A percentile compares a stretch with the other conserved stretches of the same genome.
Conservation (phyloP, 2,888 invertebrate genomes). For the Psylliodes chrysocephalus region DNA sequence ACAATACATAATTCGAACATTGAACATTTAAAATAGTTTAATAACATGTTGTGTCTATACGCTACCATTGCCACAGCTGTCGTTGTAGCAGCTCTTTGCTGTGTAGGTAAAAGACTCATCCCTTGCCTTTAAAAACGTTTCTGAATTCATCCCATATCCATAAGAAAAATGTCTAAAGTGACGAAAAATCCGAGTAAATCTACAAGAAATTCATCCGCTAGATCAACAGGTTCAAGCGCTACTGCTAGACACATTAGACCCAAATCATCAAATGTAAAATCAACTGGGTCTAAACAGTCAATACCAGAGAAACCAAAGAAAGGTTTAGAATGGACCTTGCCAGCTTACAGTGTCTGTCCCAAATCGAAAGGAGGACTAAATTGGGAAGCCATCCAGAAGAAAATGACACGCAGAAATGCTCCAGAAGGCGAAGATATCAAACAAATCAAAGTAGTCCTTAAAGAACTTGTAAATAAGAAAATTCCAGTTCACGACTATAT, state of each 20-base stretch:
- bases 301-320: slow-evolving; percentile 30
- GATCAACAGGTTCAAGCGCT: neutral
- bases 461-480: slow-evolving; percentile 45
- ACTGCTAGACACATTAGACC: neutral
- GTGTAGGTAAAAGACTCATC: slow-evolving; percentile 44
- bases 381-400: slow-evolving; percentile 53
- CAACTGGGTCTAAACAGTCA: neutral
- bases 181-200: neutral
- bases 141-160: too few relatives aligned
- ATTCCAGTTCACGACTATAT: slow-evolving; percentile 60
- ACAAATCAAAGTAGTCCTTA: slow-evolving; percentile 52
- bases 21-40: neutral
- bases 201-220: too few relatives aligned
- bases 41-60: slow-evolving; percentile 41
- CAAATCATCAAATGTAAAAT: neutral
- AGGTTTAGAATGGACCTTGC: slow-evolving; percentile 44
- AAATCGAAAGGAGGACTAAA: slow-evolving; percentile 38
- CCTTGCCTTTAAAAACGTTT: slow-evolving; percentile 42
- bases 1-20: slow-evolving; percentile 10
- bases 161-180: slow-evolving; percentile 3
- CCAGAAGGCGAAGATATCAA: slow-evolving; percentile 59
- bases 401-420: slow-evolving; percentile 55
- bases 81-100: slow-evolving; percentile 47
- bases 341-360: slow-evolving; percentile 47
- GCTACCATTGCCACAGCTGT: slow-evolving; percentile 48